Evolutionary conservation across 2,797 vertebrate species (phyloP).

Genomic region (Malacoraja senta): DNA sequence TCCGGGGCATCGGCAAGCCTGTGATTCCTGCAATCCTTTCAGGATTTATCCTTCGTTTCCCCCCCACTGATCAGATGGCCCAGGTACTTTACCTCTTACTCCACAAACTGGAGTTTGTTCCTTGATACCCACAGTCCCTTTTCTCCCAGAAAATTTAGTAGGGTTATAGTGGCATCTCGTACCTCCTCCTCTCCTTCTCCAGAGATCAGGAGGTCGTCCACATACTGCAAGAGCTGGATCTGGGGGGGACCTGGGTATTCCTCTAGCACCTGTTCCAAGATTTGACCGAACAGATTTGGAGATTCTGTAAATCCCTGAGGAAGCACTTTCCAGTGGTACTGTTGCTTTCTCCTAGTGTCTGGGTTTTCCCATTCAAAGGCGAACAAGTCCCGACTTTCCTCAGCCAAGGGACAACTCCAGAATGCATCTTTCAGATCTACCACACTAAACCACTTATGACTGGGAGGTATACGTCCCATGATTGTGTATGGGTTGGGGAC

Average conservation of each 20-base stretch:
- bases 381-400: background rate
- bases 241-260: too few relatives aligned
- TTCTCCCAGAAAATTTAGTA: too few relatives aligned
- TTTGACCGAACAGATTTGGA: too few relatives aligned
- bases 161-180: too few relatives aligned
- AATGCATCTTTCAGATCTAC: background rate
- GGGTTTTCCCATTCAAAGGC: background rate
- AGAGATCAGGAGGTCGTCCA: too few relatives aligned
- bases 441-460: background rate
- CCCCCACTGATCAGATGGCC: background rate
- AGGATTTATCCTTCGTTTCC: background rate
- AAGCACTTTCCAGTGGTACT: too few relatives aligned
- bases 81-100: background rate
- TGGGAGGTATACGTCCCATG: background rate
- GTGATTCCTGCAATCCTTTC: background rate
- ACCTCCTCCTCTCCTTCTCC: too few relatives aligned
- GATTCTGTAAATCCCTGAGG: too few relatives aligned
- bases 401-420: background rate
- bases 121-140: too few relatives aligned
- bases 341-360: too few relatives aligned
- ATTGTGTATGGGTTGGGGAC: background rate
- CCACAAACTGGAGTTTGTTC: background rate
- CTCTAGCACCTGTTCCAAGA: too few relatives aligned
- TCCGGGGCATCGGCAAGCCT: background rate
- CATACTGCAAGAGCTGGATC: too few relatives aligned